Evolutionary conservation across 2,113 vertebrate species (phyloP).

Genomic region (Hyperoodon ampullatus): DNA sequence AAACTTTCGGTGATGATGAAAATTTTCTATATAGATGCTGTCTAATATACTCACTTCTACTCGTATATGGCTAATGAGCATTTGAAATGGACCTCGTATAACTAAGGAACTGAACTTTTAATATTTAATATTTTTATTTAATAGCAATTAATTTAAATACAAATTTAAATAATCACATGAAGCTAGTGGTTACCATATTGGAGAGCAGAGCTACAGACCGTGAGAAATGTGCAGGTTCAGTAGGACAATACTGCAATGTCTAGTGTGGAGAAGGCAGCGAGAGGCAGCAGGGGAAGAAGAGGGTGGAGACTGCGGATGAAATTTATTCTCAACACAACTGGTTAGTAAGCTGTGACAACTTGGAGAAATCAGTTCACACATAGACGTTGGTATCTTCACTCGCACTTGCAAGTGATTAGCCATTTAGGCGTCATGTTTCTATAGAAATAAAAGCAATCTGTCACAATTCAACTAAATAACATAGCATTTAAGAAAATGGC

Average conservation of each 20-base stretch:
- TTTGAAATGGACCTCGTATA: neutral
- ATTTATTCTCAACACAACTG: neutral
- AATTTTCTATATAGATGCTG: neutral
- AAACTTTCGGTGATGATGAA: neutral
- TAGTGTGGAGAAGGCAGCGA: neutral
- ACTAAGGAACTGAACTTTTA: neutral
- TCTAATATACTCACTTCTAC: neutral
- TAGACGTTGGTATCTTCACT: neutral
- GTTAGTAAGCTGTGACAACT: neutral
- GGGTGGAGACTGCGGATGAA: neutral
- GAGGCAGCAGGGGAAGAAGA: rapidly evolving
- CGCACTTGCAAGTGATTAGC: neutral
- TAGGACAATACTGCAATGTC: neutral
- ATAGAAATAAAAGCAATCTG: neutral
- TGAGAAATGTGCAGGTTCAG: neutral
- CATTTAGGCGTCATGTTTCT: neutral
- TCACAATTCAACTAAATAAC: neutral
- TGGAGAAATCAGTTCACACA: neutral
- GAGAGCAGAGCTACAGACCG: neutral
- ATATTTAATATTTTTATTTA: neutral
- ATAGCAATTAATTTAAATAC: neutral
- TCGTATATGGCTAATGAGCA: neutral
- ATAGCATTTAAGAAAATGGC: neutral
- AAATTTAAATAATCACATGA: neutral
- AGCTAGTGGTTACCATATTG: neutral